phyloP scores from a whole-genome alignment of 1,140 invertebrate species.

The Reticulitermes speratus region DNA sequence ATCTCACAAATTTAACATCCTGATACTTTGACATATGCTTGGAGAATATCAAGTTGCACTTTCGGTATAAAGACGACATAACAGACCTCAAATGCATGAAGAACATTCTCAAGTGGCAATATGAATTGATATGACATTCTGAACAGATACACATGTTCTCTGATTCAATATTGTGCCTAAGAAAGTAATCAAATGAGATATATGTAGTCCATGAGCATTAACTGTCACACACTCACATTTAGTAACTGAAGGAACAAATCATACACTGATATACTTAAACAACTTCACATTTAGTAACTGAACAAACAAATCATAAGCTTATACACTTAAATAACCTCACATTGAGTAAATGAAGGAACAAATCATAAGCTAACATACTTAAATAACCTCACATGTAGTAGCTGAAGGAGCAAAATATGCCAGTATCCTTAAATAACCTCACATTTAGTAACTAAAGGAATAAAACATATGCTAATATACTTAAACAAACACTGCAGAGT shows the following conservation, averaged over 20 bases:
- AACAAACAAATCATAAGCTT: not conserved
- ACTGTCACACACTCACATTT: not conserved
- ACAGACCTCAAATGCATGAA: not conserved
- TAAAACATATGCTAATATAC: too few relatives aligned
- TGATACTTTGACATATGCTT: not conserved
- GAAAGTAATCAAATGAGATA: not conserved
- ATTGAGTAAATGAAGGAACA: not conserved
- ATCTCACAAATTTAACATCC: not conserved
- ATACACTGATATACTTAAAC: not conserved
- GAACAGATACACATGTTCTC: not conserved
- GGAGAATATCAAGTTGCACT: too few relatives aligned
- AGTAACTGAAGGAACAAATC: not conserved
- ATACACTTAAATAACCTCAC: not conserved
- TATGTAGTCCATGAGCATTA: not conserved
- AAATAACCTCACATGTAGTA: not conserved
- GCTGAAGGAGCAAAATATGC: not conserved
- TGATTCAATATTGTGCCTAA: not conserved
- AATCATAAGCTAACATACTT: not conserved
- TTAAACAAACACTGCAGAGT: not conserved
- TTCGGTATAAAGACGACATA: not conserved
- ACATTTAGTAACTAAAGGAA: not conserved
- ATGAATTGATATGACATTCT: not conserved
- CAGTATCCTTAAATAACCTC: not conserved
- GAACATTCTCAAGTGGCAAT: not conserved
- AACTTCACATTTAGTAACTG: not conserved